Evolutionary conservation across 1,140 invertebrate species (phyloP), one percentile per base, ranked within the genome.

Genomic region (Saccostrea glomerata): DNA sequence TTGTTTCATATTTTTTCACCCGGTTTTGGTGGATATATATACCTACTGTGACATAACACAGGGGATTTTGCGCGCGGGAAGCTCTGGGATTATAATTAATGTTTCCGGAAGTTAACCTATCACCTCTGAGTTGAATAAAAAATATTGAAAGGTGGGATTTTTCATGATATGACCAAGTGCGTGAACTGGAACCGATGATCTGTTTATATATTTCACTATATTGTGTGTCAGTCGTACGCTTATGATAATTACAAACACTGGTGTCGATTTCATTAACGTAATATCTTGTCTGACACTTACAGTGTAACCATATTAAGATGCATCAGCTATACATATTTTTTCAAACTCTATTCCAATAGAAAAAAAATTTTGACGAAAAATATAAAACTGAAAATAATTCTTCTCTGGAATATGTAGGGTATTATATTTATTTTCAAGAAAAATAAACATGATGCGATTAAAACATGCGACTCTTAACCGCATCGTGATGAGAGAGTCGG

Each of bases 41-140:
- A 63, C 58, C 58, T 63, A 17, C 7, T 20, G 15, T 63, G 58
- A 63, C 58, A 36, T 36, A 36, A 36, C 30, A 36, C 30, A 63
- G 17, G 17, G n/a, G 17, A 63, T 20, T 20, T 6, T 63, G 58
- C n/a, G 70, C 70, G 70, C 70, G 70, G 70, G 70, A 77, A 36
- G 70, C 12, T 77, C 25, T 15, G 25, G 2, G 15, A 30, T 77
- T 77, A 30, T 77, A 77, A 77, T 15, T 77, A 30, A 77, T 77
- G 70, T 77, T 77, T 77, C 70, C 70, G 70, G 70, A 77, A 77
- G 70, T 15, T 77, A 77, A 77, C 70, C 70, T 77, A 77, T 77
- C 70, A 30, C 66, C 25, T 77, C 25, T 36, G 25, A 77, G 70
- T 36, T 77, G 13, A 77, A 77, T 77, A 36, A 36, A 30, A 25